Base-by-base conservation (phyloP, 2,888 invertebrate species). In the Pediacus dermestoides region DNA sequence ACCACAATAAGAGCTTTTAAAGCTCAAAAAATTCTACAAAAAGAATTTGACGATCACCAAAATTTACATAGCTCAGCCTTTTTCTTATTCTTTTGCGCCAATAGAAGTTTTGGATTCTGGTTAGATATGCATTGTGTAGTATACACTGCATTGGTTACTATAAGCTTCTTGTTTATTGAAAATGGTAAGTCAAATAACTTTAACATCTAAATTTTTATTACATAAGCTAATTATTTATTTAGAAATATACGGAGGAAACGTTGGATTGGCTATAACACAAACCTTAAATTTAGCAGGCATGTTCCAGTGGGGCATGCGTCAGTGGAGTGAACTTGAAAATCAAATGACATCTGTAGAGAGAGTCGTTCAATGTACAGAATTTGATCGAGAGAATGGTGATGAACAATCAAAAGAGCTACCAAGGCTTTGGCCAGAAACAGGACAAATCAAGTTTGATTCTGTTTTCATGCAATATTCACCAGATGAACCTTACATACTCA, bases 341-440 rank as follows among this genome's bases (percentile, higher is more conserved):
- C 85, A 83, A 53, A 88, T 90, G 88, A 90, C 88, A 2, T 85
- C 88, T 6, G 94, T 96, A 0, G 95, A 96, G 68, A 78, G 93
- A 66, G 77, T 87, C 9, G 55, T 88, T 4, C 91, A 92, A 58
- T 94, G 92, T 61, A 79, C 81, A 0, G 76, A 80, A 21, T 64
- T 92, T 2, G 77, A 80, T 1, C 54, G 78, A 1, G 86, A 86
- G 52, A n/a, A 14, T n/a, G n/a, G n/a, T 2, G 52, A 56, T 9
- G 34, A 37, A 4, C 34, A 41, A 10, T 35, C 36, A 9, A 39
- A 43, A 16, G 46, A 52, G 9, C 44, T 50, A 2, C 25, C 45
- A 16, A 43, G 43, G 31, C 16, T 75, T 0, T 90, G 89, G 89
- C 89, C 89, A 0, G 71, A 76, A 26, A 64, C 76, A 9, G 89